Evolutionary conservation across 2,113 vertebrate species (phyloP).

Genomic region (Hydrolagus affinis): DNA sequence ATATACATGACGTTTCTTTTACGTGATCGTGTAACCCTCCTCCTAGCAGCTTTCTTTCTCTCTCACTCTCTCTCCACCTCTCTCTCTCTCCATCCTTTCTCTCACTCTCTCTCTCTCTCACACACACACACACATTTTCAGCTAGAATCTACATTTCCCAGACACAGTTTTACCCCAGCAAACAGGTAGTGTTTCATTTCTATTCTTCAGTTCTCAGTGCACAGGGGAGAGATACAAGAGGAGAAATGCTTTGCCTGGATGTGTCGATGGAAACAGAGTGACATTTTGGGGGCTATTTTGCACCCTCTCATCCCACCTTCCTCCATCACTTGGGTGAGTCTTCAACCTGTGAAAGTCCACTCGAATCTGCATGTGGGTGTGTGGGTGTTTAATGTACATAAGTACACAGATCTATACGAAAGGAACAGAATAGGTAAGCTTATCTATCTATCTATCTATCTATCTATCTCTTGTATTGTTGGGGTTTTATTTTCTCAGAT

Average conservation of each 20-base stretch:
- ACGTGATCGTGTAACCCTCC: constrained; percentile 10
- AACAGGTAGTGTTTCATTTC: no score
- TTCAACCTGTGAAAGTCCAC: neutral
- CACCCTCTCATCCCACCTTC: neutral
- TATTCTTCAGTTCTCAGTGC: no score
- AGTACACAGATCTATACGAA: no score
- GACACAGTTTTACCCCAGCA: neutral
- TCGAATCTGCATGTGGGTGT: neutral
- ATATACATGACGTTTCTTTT: constrained; percentile 8
- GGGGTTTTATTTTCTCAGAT: no score
- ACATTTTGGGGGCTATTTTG: no score
- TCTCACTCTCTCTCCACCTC: neutral
- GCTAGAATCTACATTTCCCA: neutral
- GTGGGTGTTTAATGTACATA: no score
- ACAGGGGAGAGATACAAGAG: no score
- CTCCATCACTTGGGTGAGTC: constrained; percentile 16
- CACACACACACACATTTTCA: neutral
- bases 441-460: no score
- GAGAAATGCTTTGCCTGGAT: no score
- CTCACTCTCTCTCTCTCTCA: neutral
- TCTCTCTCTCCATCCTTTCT: neutral
- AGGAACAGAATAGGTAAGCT: no score
- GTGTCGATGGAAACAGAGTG: neutral
- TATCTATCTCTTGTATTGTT: no score
- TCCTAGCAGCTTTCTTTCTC: no score